These are phyloP conservation scores for Caranx ignobilis DNA, from an alignment of 2,113 vertebrate genomes.

Conservation along the genomic window DNA sequence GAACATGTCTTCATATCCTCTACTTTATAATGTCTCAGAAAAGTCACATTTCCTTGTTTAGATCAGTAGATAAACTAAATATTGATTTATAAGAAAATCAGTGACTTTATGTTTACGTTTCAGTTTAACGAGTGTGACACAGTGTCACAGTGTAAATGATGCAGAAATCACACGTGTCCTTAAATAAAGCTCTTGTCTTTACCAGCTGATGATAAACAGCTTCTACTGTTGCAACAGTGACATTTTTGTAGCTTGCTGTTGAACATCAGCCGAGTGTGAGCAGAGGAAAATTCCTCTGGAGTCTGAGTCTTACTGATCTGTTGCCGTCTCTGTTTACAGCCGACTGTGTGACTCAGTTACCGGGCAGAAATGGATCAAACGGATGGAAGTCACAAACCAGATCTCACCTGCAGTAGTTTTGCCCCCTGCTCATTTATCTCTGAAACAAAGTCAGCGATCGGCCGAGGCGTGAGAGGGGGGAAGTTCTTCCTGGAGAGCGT, in stretches of 20 bases:
- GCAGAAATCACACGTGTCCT: too few relatives aligned
- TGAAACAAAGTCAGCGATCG: slow-evolving; percentile 87
- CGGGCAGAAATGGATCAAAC: slow-evolving; percentile 30
- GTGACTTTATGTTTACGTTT: background rate
- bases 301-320: background rate
- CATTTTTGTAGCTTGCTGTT: slow-evolving; percentile 1
- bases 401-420: slow-evolving; percentile 87
- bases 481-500: slow-evolving; percentile 88
- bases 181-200: background rate
- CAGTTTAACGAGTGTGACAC: too few relatives aligned
- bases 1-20: background rate
- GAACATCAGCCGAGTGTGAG: slow-evolving; percentile 11
- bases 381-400: background rate
- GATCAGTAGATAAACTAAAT: background rate
- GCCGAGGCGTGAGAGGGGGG: slow-evolving; percentile 79
- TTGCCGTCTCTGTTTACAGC: slow-evolving; percentile 5
- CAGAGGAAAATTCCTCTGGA: background rate
- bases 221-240: background rate
- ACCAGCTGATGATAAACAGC: background rate
- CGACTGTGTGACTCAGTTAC: slow-evolving; percentile 53
- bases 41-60: slow-evolving; percentile 4
- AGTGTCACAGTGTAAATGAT: too few relatives aligned
- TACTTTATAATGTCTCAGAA: slow-evolving; percentile 1
- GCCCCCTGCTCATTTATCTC: slow-evolving; percentile 88
- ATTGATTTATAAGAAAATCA: background rate